Percentiles rank a stretch among this genome's conserved stretches.
phyloP scores from a whole-genome alignment of 1,140 invertebrate species.

The Monochamus saltuarius region DNA sequence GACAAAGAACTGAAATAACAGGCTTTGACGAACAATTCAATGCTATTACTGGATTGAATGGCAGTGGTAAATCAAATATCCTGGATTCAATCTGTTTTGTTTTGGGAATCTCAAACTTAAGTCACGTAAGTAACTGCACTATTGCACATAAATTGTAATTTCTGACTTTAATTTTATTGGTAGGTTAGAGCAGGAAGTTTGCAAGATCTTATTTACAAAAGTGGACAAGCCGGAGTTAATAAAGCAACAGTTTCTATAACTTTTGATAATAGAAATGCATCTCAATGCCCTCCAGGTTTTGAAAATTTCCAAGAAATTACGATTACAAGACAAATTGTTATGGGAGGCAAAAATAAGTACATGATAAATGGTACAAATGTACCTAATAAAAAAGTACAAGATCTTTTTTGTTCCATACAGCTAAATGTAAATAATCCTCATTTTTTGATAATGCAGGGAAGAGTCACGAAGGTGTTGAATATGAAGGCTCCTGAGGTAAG shows the following conservation, averaged over 20 bases:
- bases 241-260: slow-evolving; percentile 95
- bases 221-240: slow-evolving; percentile 93
- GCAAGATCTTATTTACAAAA: slow-evolving; percentile 96
- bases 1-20: slow-evolving; percentile 87
- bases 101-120: slow-evolving; percentile 92
- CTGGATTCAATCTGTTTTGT: slow-evolving; percentile 98
- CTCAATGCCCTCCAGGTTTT: slow-evolving; percentile 88
- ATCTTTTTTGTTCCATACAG: slow-evolving; percentile 95
- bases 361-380: slow-evolving; percentile 92
- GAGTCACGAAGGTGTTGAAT: slow-evolving; percentile 98
- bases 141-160: slow-evolving; percentile 8
- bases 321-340: slow-evolving; percentile 83
- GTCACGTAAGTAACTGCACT: slow-evolving; percentile 68
- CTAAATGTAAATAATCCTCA: slow-evolving; percentile 99
- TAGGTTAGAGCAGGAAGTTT: slow-evolving; percentile 88
- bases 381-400: slow-evolving; percentile 84
- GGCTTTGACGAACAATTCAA: slow-evolving; percentile 96
- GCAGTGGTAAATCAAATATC: slow-evolving; percentile 99
- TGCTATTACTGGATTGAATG: slow-evolving; percentile 98
- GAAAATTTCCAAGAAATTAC: slow-evolving; percentile 91
- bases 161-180: slow-evolving; percentile 22
- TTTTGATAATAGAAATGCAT: slow-evolving; percentile 90
- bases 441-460: slow-evolving; percentile 99
- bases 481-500: slow-evolving; percentile 95
- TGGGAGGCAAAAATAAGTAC: slow-evolving; percentile 90